Conservation (phyloP, 2,797 vertebrate species). For the Holocentrus rufus region DNA sequence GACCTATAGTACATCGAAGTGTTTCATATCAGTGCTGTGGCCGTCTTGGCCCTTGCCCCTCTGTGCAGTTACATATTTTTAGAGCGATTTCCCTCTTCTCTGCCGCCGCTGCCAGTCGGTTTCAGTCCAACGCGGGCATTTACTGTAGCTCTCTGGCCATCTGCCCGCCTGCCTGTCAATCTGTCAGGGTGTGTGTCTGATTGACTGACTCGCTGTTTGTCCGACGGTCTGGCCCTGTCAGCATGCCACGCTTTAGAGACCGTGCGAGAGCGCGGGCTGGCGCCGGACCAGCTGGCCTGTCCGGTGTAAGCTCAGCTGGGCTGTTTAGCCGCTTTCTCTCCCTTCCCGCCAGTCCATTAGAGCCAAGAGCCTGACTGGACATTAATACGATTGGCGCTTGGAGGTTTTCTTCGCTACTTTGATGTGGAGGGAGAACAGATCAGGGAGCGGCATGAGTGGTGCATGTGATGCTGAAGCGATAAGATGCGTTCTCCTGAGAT, state of each 20-base stretch:
- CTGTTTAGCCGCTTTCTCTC: slow-evolving; percentile 20
- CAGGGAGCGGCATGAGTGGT: not conserved
- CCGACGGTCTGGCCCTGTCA: slow-evolving; percentile 12
- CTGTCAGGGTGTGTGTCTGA: slow-evolving; percentile 22
- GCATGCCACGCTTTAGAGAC: slow-evolving; percentile 32
- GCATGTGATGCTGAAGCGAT: slow-evolving; percentile 9
- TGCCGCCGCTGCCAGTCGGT: not conserved
- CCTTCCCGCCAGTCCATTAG: slow-evolving; percentile 34
- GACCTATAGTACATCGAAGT: not conserved
- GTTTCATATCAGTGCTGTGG: not conserved
- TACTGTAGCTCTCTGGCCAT: not conserved
- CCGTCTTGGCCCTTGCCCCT: not conserved
- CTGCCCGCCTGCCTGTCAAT: not conserved
- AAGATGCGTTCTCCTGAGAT: slow-evolving; percentile 35
- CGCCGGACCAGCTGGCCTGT: slow-evolving; percentile 58
- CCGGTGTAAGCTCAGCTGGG: slow-evolving; percentile 58
- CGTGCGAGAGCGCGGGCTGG: slow-evolving; percentile 42
- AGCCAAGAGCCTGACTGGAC: slow-evolving; percentile 51
- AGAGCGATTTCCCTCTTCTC: not conserved
- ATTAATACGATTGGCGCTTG: slow-evolving; percentile 52
- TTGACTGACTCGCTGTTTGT: slow-evolving; percentile 34
- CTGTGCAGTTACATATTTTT: not conserved
- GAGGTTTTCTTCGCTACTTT: slow-evolving; percentile 46
- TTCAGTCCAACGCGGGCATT: not conserved
- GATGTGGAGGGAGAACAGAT: slow-evolving; percentile 37